Base-by-base conservation (phyloP, 23 tunicate genomes). In the Diplosoma virens region DNA sequence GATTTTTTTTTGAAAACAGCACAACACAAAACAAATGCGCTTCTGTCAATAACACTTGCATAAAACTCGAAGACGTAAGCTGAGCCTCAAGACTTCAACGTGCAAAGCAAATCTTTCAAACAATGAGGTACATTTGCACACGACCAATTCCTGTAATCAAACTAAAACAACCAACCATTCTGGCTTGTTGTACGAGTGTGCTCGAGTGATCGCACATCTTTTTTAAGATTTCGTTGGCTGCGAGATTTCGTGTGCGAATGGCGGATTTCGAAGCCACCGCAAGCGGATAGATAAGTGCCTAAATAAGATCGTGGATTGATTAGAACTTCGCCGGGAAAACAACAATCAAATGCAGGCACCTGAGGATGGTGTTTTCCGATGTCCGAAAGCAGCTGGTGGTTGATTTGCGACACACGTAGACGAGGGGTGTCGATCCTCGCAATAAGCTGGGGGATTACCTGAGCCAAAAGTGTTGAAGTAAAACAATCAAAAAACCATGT, bases 361-460 rank as follows among this genome's bases (percentile, higher is more conserved):
- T 92, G 97, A 30, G 97, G 97, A 65, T 92, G 97, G 31, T 84
- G 80, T 35, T 85, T 92, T 0, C 97, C 91, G 23, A 92, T 85
- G 56, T 92, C 88, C 33, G 84, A 53, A 30, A 92, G 47, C 32
- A 92, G 80, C 48, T 85, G 88, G 64, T 92, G 87, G 29, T 88
- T 76, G 22, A 84, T 77, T 6, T 34, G 63, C 3, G 97, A 93
- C 1, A 85, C 91, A 7, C 78, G 27, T 2, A 81, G 59, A 33
- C 76, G 82, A 11, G 92, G 93, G 18, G 91, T 79, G 58, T 82
- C 97, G n/a, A 92, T 85, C 6, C 97, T 52, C 1, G 97, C 97
- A 29, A 92, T 92, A 50, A 92, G 82, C 68, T 92, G 97, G 20
- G 97, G 97, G 34, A 92, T 92, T 3, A 92, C 97, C 92, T 92